These are phyloP conservation scores for Lasioglossum lativentre DNA, from an alignment of 2,888 invertebrate species.

Conservation along the genomic window DNA sequence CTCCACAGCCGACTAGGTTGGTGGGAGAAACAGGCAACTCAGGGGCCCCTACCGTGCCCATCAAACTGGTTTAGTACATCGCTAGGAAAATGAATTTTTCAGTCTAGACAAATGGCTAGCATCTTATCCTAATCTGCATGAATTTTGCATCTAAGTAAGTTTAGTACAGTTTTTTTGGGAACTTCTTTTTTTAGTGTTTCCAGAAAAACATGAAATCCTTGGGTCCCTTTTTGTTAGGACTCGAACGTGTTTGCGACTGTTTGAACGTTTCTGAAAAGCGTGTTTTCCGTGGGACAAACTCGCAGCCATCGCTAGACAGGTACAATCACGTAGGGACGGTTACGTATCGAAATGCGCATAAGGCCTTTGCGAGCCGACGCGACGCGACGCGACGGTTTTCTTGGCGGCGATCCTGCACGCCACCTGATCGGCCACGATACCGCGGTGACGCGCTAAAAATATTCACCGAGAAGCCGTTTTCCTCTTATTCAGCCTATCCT, in stretches of 20 bases:
- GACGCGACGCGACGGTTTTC: too few species aligned
- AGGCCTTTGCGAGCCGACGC: constrained; percentile 54
- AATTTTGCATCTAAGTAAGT: too few species aligned
- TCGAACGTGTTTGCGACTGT: background rate
- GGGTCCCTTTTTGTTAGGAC: background rate
- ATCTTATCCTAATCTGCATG: too few species aligned
- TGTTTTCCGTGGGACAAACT: background rate
- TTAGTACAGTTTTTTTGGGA: too few species aligned
- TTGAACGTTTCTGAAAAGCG: background rate
- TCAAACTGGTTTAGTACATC: too few species aligned
- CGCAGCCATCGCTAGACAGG: constrained; percentile 1
- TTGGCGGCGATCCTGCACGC: constrained; percentile 50
- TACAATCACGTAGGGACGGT: constrained; percentile 46
- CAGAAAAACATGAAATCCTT: too few species aligned
- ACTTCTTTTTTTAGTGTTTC: too few species aligned
- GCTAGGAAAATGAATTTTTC: too few species aligned
- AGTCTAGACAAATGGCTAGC: too few species aligned
- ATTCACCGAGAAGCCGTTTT: constrained; percentile 37
- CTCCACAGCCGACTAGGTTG: too few species aligned
- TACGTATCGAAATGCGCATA: constrained; percentile 61
- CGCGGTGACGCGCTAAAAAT: constrained; percentile 47
- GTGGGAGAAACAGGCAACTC: too few species aligned
- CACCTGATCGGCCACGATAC: constrained; percentile 22
- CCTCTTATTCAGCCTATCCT: constrained; percentile 28
- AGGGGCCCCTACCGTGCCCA: too few species aligned